Conservation (phyloP, 2,113 vertebrate genomes). For the Pyxicephalus adspersus region DNA sequence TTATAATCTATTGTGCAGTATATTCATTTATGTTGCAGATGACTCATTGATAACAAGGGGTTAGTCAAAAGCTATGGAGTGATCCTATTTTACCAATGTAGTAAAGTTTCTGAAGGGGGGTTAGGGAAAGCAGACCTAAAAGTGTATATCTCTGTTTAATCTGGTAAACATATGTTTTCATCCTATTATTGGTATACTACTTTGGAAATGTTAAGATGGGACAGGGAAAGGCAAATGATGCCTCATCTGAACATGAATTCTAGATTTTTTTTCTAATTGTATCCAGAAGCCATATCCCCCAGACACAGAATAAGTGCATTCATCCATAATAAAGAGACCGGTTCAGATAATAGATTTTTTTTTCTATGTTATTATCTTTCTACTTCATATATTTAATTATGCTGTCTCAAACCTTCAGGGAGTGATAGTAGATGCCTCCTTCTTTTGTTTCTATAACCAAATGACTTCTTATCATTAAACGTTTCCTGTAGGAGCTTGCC, state of each 20-base stretch:
- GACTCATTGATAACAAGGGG: too few relatives aligned
- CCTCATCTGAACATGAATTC: not conserved
- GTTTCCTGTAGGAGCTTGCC: not conserved
- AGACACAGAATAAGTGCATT: not conserved
- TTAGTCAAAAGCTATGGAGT: too few relatives aligned
- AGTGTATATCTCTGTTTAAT: too few relatives aligned
- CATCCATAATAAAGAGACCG: conserved; percentile 12
- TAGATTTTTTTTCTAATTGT: conserved; percentile 21
- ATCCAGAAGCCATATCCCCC: conserved; percentile 23
- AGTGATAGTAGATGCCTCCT: not conserved
- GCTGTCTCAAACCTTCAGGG: conserved; percentile 1
- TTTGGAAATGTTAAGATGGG: not conserved
- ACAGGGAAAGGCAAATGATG: not conserved
- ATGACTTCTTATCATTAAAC: conserved; percentile 5
- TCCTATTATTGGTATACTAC: not conserved
- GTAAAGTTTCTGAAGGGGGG: too few relatives aligned
- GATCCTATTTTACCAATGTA: too few relatives aligned
- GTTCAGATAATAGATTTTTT: conserved; percentile 15
- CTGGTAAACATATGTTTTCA: too few relatives aligned
- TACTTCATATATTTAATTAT: conserved; percentile 9
- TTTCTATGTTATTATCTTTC: not conserved
- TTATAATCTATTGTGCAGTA: too few relatives aligned
- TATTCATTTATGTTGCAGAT: too few relatives aligned
- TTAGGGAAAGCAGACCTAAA: too few relatives aligned
- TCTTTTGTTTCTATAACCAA: conserved; percentile 1